Evolutionary conservation across 2,113 vertebrate species (phyloP).

Genomic region (Thamnophis sirtalis): DNA sequence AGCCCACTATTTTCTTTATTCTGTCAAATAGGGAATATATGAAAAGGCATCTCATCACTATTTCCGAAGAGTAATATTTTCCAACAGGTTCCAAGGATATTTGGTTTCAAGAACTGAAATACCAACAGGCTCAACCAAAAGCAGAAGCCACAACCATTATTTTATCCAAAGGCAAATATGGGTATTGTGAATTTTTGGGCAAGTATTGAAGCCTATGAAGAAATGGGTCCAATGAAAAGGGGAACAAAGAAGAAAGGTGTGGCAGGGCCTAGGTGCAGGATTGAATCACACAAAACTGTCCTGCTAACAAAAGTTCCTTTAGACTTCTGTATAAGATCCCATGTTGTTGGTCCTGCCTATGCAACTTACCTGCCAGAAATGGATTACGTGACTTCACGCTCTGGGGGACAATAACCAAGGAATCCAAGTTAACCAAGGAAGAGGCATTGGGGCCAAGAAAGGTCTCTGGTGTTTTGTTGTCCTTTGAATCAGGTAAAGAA

Average conservation of each 20-base stretch:
- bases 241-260: background rate
- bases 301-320: background rate
- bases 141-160: background rate
- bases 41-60: no score
- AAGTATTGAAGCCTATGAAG: background rate
- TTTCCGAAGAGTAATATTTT: background rate
- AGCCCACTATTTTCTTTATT: background rate
- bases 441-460: constrained; percentile 87
- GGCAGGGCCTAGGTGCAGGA: background rate
- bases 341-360: background rate
- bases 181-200: background rate
- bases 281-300: background rate
- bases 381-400: constrained; percentile 82
- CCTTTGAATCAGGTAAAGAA: constrained; percentile 66
- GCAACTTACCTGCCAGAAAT: constrained; percentile 82
- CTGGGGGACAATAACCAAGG: constrained; percentile 72
- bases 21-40: background rate
- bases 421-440: constrained; percentile 89
- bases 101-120: background rate
- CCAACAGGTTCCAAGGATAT: no score
- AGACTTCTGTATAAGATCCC: background rate
- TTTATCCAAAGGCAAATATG: background rate
- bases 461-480: constrained; percentile 80
- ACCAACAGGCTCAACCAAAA: no score
- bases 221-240: background rate